Evolutionary conservation across 2,888 invertebrate species (phyloP), one percentile per base, ranked within the genome.

Genomic region (Bedellia somnulentella): DNA sequence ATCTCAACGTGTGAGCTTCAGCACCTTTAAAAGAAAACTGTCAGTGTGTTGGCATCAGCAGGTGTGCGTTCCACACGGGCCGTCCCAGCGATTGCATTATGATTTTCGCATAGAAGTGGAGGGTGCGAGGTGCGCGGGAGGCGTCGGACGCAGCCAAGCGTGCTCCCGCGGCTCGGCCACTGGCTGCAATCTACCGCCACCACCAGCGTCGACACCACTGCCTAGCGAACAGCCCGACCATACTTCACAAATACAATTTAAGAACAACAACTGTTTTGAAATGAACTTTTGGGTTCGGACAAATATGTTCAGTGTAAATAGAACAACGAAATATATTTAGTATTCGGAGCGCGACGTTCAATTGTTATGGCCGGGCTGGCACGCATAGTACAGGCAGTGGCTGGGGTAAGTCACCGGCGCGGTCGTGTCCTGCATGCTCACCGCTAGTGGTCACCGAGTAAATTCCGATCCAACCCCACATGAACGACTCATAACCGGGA

Each of bases 61-160:
- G 60, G 51, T 52, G 55, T 60, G 60, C 70, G 71, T 70, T 68
- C 71, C 68, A 71, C 71, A 56, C 64, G 67, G 61, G 49, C 71
- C 67, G 70, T 67, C 70, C 71, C 61, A 70, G 60, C 70, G 66
- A 68, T 73, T 73, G 75, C 75, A 71, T 71, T 71, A 71, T 70
- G 62, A 62, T 70, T 71, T 64, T 64, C 73, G 71, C 71, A 71
- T 73, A 71, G 73, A 70, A 70, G 71, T 63, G 60, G 59, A 59
- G 62, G 68, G 57, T 62, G 50, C 35, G 44, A 34, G 40, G 36
- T 35, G 32, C 25, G 60, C 50, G 63, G 57, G 50, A 52, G 47
- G 37, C 50, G 52, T 43, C 48, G 51, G 43, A 48, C 58, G 47
- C 71, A 68, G 59, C 68, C 58, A 56, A 71, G 56, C 71, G 71